Evolutionary conservation across 2,797 vertebrate species (phyloP), one percentile per base, ranked within the genome.

Genomic region (Coluber constrictor): DNA sequence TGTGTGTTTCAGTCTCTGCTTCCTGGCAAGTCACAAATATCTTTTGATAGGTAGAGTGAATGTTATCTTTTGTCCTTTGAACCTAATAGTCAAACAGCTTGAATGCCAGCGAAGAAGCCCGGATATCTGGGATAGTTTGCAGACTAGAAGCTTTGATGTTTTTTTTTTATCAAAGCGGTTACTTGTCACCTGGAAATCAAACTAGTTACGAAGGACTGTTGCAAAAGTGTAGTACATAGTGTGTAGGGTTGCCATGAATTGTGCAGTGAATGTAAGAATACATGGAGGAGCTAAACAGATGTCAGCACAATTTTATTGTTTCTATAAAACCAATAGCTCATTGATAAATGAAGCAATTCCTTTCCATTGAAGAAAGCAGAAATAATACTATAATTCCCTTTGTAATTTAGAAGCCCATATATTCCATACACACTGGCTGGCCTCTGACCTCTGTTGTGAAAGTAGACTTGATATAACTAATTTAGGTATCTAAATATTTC

Each of bases 401-500:
- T 59, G 32, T 57, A 87, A 90, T 61, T 37, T 29, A 61, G 63
- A 88, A 88, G 37, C 16, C n/a, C 47, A 3, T 90, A 23, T 90
- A 66, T 29, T 59, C 29, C 87, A 27, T 29, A 90, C 61, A 29
- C 2, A 88, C 8, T 74, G 27, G 37, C 27, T 90, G 11, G 23
- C 54, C 74, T 29, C 37, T 60, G 61, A 16, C 54, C 37, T 51
- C 27, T 90, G 61, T 37, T 74, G 16, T 74, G 54, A 93, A 93
- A 87, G 59, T 23, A 55, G 66, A 90, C 16, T 32, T 47, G 66
- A 87, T 70, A 25, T 57, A 43, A 47, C 79, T 87, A 70, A 56
- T 79, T 88, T 79, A 43, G 70, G 86, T 88, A 61, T 55, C 70
- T 57, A 90, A 90, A 47, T 87, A 93, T 88, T 88, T 87, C n/a